phyloP scores from a whole-genome alignment of 2,888 invertebrate genomes.

The Cryptosula pallasiana region DNA sequence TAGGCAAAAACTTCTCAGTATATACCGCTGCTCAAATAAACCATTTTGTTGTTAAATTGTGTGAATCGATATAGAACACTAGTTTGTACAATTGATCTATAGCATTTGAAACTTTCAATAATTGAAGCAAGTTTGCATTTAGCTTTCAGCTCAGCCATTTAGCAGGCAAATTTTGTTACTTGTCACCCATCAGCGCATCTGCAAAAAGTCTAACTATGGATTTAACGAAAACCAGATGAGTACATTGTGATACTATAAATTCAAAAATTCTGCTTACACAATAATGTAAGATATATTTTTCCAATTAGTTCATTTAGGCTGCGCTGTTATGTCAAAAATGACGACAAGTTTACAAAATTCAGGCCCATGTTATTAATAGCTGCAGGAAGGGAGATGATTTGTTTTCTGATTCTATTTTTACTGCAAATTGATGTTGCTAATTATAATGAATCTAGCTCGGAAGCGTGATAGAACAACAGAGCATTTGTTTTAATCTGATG shows the following conservation, averaged over 20 bases:
- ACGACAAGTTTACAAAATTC: background rate
- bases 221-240: too few species aligned
- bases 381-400: background rate
- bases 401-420: constrained; percentile 3
- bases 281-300: background rate
- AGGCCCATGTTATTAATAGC: background rate
- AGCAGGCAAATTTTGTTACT: too few species aligned
- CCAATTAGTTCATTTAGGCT: background rate
- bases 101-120: too few species aligned
- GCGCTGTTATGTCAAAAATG: background rate
- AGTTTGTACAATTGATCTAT: too few species aligned
- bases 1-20: too few species aligned
- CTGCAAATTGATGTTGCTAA: background rate
- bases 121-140: too few species aligned
- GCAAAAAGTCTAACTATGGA: too few species aligned
- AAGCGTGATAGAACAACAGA: constrained; percentile 7
- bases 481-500: background rate
- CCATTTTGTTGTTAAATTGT: too few species aligned
- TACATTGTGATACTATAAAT: background rate
- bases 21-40: too few species aligned
- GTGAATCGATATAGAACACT: too few species aligned
- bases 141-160: too few species aligned
- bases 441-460: constrained; percentile 13
- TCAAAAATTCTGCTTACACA: background rate
- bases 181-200: too few species aligned